Percentiles rank a stretch among this genome's conserved stretches.
Conservation (phyloP, 2,888 invertebrate species). For the Noctuana brunneofusca region DNA sequence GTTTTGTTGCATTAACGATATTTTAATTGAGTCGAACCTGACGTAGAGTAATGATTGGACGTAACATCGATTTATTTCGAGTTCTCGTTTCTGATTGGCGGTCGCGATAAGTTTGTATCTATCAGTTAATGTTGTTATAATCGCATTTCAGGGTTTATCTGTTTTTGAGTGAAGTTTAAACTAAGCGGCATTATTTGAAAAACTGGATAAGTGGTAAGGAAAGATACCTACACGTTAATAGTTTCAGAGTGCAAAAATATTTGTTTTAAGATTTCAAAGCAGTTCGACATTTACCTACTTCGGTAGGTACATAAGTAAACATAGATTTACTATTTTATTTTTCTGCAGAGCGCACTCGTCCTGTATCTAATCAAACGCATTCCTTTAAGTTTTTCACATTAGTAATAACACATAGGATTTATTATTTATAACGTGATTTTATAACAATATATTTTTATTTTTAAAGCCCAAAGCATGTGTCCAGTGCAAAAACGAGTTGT, state of each 20-base stretch:
- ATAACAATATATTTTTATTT: background rate
- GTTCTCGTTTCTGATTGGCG: constrained; percentile 82
- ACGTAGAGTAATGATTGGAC: constrained; percentile 83
- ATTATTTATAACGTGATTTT: too few relatives aligned
- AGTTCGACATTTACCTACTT: too few relatives aligned
- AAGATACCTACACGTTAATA: constrained; percentile 4
- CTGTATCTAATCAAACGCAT: too few relatives aligned
- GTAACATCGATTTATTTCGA: constrained; percentile 82
- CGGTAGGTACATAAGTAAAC: background rate
- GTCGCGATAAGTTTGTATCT: constrained; percentile 78
- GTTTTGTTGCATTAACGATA: constrained; percentile 74
- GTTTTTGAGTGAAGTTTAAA: constrained; percentile 33
- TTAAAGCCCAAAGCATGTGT: background rate
- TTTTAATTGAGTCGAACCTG: constrained; percentile 83
- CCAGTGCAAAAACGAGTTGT: constrained; percentile 15
- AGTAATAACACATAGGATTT: too few relatives aligned
- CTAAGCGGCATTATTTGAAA: constrained; percentile 30
- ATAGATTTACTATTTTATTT: too few relatives aligned
- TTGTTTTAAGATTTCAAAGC: background rate
- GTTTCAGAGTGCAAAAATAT: background rate
- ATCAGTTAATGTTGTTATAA: constrained; percentile 79
- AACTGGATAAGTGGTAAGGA: constrained; percentile 6
- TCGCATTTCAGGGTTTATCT: constrained; percentile 45
- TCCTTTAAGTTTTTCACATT: too few relatives aligned
- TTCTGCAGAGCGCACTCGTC: too few relatives aligned